These are phyloP conservation scores for Hirundichthys speculiger DNA, from an alignment of 2,113 vertebrate genomes.

Conservation along the genomic window DNA sequence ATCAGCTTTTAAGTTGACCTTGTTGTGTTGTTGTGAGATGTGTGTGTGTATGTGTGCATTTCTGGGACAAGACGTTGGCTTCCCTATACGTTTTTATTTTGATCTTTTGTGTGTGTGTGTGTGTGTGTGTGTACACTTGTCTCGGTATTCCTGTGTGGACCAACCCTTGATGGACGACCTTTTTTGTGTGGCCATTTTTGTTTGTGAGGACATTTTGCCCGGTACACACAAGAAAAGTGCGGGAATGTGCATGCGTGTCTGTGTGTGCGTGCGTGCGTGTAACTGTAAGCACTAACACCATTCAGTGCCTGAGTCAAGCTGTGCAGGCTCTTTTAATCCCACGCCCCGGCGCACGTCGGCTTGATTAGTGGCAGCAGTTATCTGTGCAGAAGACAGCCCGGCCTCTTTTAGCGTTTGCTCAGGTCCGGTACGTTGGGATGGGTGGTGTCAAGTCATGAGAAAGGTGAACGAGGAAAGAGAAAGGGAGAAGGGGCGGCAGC, in stretches of 20 bases:
- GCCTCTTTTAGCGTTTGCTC: slow-evolving; percentile 89
- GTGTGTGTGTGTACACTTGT: slow-evolving; percentile 15
- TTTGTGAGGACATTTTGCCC: too few relatives aligned
- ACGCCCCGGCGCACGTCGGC: slow-evolving; percentile 89
- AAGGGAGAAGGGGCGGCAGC: slow-evolving; percentile 44
- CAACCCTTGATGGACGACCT: too few relatives aligned
- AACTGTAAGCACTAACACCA: slow-evolving; percentile 73
- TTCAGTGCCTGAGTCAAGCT: slow-evolving; percentile 85
- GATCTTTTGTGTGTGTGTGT: slow-evolving; percentile 25
- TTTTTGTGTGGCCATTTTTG: too few relatives aligned
- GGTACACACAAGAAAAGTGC: too few relatives aligned
- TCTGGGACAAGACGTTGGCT: slow-evolving; percentile 51
- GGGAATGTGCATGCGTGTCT: slow-evolving; percentile 10
- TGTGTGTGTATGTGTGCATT: slow-evolving; percentile 41
- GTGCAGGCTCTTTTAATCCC: slow-evolving; percentile 90
- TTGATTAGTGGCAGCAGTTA: slow-evolving; percentile 96
- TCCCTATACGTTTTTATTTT: slow-evolving; percentile 56
- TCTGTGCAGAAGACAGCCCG: slow-evolving; percentile 90
- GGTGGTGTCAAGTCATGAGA: slow-evolving; percentile 88
- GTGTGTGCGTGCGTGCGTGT: slow-evolving; percentile 37
- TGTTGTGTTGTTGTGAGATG: slow-evolving; percentile 62
- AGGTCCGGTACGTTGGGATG: slow-evolving; percentile 84
- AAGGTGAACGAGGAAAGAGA: slow-evolving; percentile 76
- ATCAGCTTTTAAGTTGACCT: slow-evolving; percentile 73
- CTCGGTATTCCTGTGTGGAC: too few relatives aligned